Conservation (phyloP, 2,113 vertebrate species). For the Sitta europaea region DNA sequence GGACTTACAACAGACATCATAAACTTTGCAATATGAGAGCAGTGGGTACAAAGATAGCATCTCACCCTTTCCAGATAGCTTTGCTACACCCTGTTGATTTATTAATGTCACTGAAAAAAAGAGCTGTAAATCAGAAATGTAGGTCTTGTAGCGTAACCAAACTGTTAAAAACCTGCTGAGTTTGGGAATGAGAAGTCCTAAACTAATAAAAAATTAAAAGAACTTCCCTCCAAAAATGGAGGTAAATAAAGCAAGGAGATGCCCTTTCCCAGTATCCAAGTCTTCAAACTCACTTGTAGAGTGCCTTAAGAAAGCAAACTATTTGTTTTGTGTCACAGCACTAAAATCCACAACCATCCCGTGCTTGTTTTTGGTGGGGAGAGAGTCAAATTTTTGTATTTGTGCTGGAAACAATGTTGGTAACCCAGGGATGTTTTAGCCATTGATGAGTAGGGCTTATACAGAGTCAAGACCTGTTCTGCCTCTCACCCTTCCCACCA, state of each 20-base stretch:
- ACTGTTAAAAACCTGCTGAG: not conserved
- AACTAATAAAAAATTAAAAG: not conserved
- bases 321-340: not conserved
- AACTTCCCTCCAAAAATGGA: not conserved
- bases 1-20: slow-evolving; percentile 3
- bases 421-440: not conserved
- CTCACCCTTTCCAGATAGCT: not conserved
- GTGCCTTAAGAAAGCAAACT: not conserved
- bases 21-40: not conserved
- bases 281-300: not conserved
- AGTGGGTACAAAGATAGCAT: not conserved
- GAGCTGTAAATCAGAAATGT: not conserved
- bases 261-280: not conserved
- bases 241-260: not conserved
- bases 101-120: not conserved
- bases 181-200: not conserved
- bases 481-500: not conserved
- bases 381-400: not conserved
- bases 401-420: fast-evolving
- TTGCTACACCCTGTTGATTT: not conserved
- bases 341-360: not conserved
- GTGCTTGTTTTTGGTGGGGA: not conserved
- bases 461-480: not conserved
- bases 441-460: not conserved
- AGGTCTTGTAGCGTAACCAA: not conserved